A percentile compares a stretch with the other conserved stretches of the same genome.
phyloP scores from a whole-genome alignment of 1,140 invertebrate species.

The Diuraphis noxia region DNA sequence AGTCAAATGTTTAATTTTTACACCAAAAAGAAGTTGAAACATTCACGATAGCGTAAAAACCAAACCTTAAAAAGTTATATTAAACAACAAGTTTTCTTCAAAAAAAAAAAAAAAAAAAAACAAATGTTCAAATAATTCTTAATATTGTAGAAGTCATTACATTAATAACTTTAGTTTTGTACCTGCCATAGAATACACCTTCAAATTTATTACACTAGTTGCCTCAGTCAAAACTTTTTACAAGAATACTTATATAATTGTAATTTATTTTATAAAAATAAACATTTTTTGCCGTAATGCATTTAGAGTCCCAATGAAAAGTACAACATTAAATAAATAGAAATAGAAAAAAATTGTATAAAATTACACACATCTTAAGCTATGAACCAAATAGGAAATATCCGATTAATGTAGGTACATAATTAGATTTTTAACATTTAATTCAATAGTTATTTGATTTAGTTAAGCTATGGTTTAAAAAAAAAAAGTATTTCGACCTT shows the following conservation, averaged over 20 bases:
- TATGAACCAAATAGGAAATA: not conserved
- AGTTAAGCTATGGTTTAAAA: too few relatives aligned
- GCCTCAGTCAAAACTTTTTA: constrained; percentile 16
- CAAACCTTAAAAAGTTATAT: not conserved
- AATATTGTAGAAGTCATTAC: constrained; percentile 41
- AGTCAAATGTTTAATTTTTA: not conserved
- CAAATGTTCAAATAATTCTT: constrained; percentile 42
- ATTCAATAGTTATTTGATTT: not conserved
- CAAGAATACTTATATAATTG: constrained; percentile 24
- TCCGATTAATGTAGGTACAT: not conserved
- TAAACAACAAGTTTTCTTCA: constrained; percentile 17
- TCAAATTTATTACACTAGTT: constrained; percentile 48
- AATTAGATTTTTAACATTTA: not conserved
- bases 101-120: constrained; percentile 27
- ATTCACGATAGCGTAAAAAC: not conserved
- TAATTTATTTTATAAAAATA: constrained; percentile 34
- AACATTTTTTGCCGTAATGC: not conserved
- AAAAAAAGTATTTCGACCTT: too few relatives aligned
- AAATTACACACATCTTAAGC: not conserved
- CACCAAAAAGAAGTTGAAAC: not conserved
- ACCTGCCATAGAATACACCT: constrained; percentile 20
- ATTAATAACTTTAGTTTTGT: constrained; percentile 45
- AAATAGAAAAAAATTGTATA: not conserved
- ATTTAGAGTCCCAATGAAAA: not conserved
- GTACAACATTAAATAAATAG: not conserved